These are phyloP conservation scores for Neogale vison DNA, from an alignment of 2,113 vertebrate genomes.

Conservation along the genomic window DNA sequence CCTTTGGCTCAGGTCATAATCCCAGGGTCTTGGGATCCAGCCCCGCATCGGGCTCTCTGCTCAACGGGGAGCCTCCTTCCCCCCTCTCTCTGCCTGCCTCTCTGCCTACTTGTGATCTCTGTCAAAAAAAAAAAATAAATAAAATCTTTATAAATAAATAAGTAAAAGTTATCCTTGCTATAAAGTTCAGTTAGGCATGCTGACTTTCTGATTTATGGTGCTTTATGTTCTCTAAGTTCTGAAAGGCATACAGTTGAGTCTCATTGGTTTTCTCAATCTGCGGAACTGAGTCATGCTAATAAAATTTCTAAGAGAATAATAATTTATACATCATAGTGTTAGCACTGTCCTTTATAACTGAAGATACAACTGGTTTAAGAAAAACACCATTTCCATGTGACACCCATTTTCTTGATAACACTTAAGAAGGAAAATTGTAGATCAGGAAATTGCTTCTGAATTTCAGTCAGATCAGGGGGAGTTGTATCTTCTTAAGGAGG, in stretches of 20 bases:
- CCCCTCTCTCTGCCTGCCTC: too few species aligned
- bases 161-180: neutral
- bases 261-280: neutral
- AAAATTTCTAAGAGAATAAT: neutral
- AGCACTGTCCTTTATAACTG: neutral
- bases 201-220: neutral
- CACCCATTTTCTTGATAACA: neutral
- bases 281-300: neutral
- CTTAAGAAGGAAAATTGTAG: neutral
- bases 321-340: neutral
- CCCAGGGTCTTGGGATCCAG: too few species aligned
- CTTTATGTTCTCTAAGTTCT: neutral
- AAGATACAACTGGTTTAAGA: neutral
- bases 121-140: too few species aligned
- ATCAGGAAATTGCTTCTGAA: neutral
- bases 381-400: neutral
- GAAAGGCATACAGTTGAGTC: neutral
- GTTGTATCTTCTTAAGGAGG: neutral
- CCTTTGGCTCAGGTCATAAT: too few species aligned
- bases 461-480: neutral
- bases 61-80: too few species aligned
- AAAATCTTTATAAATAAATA: too few species aligned
- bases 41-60: too few species aligned
- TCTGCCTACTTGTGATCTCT: too few species aligned
- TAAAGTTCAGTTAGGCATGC: neutral